Base-by-base conservation (phyloP, 2,113 vertebrate genomes). In the Leptodactylus fuscus region DNA sequence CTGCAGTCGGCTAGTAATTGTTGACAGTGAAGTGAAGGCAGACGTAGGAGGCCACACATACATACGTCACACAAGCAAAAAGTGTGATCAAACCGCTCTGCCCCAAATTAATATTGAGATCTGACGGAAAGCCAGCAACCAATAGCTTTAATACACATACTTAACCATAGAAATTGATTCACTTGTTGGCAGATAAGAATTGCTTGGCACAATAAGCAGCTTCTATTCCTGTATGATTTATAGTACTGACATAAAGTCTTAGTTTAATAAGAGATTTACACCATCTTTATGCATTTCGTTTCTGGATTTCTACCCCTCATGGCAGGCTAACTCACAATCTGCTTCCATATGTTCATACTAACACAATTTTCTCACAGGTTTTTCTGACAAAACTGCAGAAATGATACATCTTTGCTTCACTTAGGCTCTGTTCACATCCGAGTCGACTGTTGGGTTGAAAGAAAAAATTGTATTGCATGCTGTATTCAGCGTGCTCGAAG, bases 171-270 rank as follows among this genome's bases (percentile, higher is more conserved):
- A 74, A 48, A 74, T 74, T 48, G 41, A 74, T 74, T 74, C 41
- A 44, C n/a, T 27, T 74, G 71, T 29, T 74, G 71, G 71, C 71
- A 74, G 71, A 24, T 46, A 74, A 46, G 11, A 74, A 74, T 74
- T 46, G 41, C 36, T 48, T 74, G 71, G 71, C 71, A 74, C 41
- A 48, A 16, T 16, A 15, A 46, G 71, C 22, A 24, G 20, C 36
- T n/a, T 73, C 36, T 73, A 11, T 38, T 24, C n/a, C 38, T n/a
- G 22, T 44, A 41, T 73, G 38, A 73, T 24, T 27, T 27, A 46
- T 74, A 48, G 44, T 34, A 24, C 22, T 27, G 38, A 73, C 20
- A 73, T 4, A 36, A 22, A 36, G 18, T 34, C 67, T 36, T 34
- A 15, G 27, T 46, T 46, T 48, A 74, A 27, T 74, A 44, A 27